Evolutionary conservation across 2,113 vertebrate species (phyloP).

Genomic region (Calcarius ornatus): DNA sequence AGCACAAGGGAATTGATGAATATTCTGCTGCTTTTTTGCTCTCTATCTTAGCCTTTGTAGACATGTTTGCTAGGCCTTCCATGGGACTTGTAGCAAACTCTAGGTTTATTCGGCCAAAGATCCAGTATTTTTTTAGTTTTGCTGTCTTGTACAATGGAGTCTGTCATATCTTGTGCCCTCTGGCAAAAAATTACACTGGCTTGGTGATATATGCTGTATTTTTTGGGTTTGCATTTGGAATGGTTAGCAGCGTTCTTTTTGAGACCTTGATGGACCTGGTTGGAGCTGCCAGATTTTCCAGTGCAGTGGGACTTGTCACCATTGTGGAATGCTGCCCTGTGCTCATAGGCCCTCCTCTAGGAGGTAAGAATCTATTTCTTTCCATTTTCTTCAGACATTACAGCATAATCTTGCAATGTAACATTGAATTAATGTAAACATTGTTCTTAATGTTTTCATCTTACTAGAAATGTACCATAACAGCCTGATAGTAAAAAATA

Average conservation of each 20-base stretch:
- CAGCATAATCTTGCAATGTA: neutral
- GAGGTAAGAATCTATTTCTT: constrained; percentile 78
- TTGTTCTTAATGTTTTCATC: neutral
- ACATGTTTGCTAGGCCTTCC: constrained; percentile 92
- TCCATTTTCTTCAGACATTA: neutral
- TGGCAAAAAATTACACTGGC: constrained; percentile 82
- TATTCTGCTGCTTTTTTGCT: constrained; percentile 92
- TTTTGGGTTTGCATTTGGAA: constrained; percentile 96
- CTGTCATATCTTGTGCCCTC: constrained; percentile 89
- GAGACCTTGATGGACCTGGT: constrained; percentile 97
- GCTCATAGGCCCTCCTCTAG: constrained; percentile 91
- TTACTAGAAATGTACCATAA: neutral
- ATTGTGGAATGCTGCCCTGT: constrained; percentile 93
- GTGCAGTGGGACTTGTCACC: constrained; percentile 93
- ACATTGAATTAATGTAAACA: neutral
- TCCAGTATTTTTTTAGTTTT: constrained; percentile 96
- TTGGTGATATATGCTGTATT: constrained; percentile 89
- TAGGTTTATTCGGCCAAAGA: constrained; percentile 83
- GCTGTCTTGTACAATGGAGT: constrained; percentile 90
- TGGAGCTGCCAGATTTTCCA: constrained; percentile 90
- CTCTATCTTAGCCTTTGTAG: constrained; percentile 92
- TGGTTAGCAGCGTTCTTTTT: constrained; percentile 94
- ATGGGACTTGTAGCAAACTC: constrained; percentile 92
- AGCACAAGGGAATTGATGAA: constrained; percentile 90
- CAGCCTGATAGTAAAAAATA: neutral